phyloP scores from a whole-genome alignment of 2,888 invertebrate genomes.

The Mythimna pallens region DNA sequence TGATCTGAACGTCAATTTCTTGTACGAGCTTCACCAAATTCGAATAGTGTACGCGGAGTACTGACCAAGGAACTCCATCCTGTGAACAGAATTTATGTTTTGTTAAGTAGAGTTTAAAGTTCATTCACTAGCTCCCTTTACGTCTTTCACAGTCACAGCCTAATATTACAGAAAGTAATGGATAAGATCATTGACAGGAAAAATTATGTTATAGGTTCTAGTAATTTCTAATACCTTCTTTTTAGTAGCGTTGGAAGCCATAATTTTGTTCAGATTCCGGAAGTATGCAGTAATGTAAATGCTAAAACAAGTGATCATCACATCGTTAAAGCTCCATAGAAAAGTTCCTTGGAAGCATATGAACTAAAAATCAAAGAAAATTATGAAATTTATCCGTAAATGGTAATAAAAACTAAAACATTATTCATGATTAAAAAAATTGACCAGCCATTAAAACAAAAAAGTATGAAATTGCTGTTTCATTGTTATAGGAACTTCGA shows the following conservation, averaged over 20 bases:
- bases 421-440: background rate
- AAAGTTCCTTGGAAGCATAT: conserved; percentile 65
- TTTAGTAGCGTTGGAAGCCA: conserved; percentile 50
- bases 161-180: background rate
- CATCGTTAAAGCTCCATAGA: conserved; percentile 66
- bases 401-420: background rate
- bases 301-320: conserved; percentile 67
- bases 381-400: background rate
- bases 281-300: conserved; percentile 70
- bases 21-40: conserved; percentile 66
- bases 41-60: conserved; percentile 68
- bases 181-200: background rate
- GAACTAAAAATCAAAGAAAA: conserved; percentile 56
- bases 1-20: conserved; percentile 67
- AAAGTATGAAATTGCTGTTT: too few species aligned
- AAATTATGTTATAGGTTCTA: background rate
- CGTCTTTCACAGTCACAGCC: background rate
- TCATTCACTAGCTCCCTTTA: too few species aligned
- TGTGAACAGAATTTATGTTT: conserved; percentile 45
- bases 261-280: conserved; percentile 59
- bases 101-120: background rate
- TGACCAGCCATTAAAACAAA: background rate
- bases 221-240: conserved; percentile 57
- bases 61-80: conserved; percentile 70
- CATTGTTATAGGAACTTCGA: too few species aligned